A percentile compares a stretch with the other conserved stretches of the same genome.
phyloP scores from a whole-genome alignment of 2,888 invertebrate genomes.

The Drosophila pullipes region DNA sequence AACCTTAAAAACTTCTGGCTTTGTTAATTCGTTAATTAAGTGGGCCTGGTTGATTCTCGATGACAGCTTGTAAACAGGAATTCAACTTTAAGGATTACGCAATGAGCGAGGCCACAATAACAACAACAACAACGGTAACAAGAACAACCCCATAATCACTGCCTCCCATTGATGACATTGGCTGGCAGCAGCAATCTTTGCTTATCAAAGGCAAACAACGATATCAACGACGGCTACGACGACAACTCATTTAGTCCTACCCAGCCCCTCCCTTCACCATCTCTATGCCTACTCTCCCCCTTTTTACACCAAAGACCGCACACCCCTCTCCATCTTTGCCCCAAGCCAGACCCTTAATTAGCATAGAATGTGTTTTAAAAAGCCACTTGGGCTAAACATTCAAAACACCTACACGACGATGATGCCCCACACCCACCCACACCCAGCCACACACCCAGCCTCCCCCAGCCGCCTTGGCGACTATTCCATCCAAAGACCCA shows the following conservation, averaged over 20 bases:
- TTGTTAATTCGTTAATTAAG: conserved; percentile 81
- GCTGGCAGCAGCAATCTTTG: conserved; percentile 68
- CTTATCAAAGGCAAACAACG: conserved; percentile 75
- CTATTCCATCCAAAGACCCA: background rate
- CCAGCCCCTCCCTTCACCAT: too few relatives aligned
- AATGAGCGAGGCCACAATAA: conserved; percentile 52
- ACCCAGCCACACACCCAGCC: background rate
- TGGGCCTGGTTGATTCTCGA: conserved; percentile 67
- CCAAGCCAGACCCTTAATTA: conserved; percentile 68
- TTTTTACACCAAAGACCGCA: conserved; percentile 1
- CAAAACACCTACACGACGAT: conserved; percentile 71
- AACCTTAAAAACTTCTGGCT: conserved; percentile 77
- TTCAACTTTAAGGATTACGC: conserved; percentile 77
- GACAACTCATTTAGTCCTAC: conserved; percentile 73
- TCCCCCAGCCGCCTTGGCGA: background rate
- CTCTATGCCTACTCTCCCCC: background rate
- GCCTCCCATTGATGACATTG: conserved; percentile 73
- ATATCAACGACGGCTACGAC: conserved; percentile 54
- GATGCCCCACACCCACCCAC: background rate
- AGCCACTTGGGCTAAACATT: conserved; percentile 81
- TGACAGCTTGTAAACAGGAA: conserved; percentile 74
- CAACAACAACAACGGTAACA: background rate
- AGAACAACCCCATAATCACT: background rate
- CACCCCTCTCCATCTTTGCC: conserved; percentile 12
- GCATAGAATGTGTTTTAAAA: conserved; percentile 81